Conservation (phyloP, 2,113 vertebrate genomes). For the Tragelaphus strepsiceros region DNA sequence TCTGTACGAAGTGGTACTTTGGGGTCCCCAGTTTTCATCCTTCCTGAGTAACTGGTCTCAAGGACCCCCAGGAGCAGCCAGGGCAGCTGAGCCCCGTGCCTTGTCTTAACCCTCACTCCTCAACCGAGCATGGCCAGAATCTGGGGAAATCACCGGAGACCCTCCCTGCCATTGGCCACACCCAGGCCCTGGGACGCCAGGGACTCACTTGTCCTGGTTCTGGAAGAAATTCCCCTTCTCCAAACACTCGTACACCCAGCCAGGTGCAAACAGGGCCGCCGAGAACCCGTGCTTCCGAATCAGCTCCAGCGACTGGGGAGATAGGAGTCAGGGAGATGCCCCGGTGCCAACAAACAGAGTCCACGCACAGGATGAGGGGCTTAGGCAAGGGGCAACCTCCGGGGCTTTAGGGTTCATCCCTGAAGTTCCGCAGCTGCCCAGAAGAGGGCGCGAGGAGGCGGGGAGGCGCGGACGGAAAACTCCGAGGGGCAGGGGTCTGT, state of each 20-base stretch:
- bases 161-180: neutral
- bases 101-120: neutral
- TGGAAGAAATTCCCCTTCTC: slow-evolving; percentile 86
- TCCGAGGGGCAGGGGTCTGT: neutral
- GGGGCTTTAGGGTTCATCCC: neutral
- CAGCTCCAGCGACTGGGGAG: slow-evolving; percentile 86
- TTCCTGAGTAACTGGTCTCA: neutral
- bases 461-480: neutral
- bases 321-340: neutral
- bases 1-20: neutral
- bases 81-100: neutral
- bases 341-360: rapidly evolving
- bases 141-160: no score
- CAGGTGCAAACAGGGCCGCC: slow-evolving; percentile 91
- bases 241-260: slow-evolving; percentile 95
- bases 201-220: slow-evolving; percentile 91
- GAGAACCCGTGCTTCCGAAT: slow-evolving; percentile 90
- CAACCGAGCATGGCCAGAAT: rapidly evolving
- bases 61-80: neutral
- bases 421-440: neutral
- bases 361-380: neutral
- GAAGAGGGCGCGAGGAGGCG: neutral
- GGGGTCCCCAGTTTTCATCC: neutral
- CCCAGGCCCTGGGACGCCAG: rapidly evolving
- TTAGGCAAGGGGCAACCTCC: neutral